Evolutionary conservation across 2,113 vertebrate species (phyloP), one percentile per base, ranked within the genome.

Genomic region (Rana temporaria): DNA sequence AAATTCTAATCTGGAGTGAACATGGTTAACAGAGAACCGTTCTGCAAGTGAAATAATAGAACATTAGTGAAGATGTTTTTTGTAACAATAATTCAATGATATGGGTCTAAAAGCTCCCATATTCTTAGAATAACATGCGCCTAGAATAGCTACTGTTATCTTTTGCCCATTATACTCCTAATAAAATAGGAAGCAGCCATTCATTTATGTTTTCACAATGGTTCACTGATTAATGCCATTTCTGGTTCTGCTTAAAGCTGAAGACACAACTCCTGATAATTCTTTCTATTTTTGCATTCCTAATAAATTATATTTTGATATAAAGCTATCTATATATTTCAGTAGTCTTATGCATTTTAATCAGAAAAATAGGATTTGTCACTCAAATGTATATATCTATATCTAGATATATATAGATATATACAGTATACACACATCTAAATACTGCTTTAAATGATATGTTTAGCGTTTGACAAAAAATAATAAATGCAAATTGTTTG

Each of bases 131-230:
- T 73, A 57, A 73, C 38, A 19, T 74, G 55, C 60, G 30, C 71
- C 34, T 38, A 74, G 71, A 74, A 74, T 74, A 74, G 71, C 30
- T 74, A 57, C 26, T 20, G 71, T 74, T 74, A 11, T 60, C 12
- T 30, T 22, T 16, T 34, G 34, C n/a, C 55, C 56, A 74, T 74
- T 74, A 74, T 60, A 17, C 56, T 60, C 71, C 60, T 74, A 18
- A 74, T 74, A 60, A 60, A 74, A 74, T 74, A 60, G 56, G 55
- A 60, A 74, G 55, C 30, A 42, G 71, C 38, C 12, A 11, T 60
- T 74, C 71, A 74, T 60, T 60, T 74, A 74, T 60, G 55, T 60
- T 30, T 60, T 74, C 55, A 74, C 71, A 74, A 74, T 74, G 30
- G 71, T 59, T 74, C 56, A 60, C 55, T 74, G 71, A 74, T 74